phyloP scores from a whole-genome alignment of 2,888 invertebrate species.

The Nowickia ferox region DNA sequence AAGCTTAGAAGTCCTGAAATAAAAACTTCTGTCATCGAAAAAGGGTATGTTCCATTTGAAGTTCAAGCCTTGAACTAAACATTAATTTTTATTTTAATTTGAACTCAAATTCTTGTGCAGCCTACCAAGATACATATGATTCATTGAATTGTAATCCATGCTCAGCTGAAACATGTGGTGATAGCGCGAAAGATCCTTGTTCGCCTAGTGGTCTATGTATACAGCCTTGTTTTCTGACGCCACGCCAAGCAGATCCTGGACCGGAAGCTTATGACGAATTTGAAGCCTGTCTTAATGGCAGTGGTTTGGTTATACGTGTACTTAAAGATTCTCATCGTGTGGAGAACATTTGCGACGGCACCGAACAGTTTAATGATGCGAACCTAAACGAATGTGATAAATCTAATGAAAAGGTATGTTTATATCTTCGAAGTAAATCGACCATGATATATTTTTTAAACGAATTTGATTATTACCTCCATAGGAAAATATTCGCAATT shows the following conservation, averaged over 20 bases:
- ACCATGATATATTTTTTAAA: not conserved
- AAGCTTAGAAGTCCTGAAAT: conserved; percentile 17
- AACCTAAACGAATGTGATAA: conserved; percentile 72
- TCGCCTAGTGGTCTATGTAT: conserved; percentile 71
- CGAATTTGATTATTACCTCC: not conserved
- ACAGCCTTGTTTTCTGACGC: conserved; percentile 76
- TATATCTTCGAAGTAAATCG: not conserved
- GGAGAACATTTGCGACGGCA: conserved; percentile 78
- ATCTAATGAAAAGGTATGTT: conserved; percentile 64
- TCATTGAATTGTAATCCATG: conserved; percentile 68
- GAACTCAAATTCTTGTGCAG: not conserved
- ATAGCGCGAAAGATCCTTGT: conserved; percentile 71
- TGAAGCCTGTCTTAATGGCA: conserved; percentile 82
- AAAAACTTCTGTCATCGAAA: conserved; percentile 32
- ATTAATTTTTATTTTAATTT: not conserved
- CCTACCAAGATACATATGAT: conserved; percentile 58
- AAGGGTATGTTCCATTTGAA: conserved; percentile 76
- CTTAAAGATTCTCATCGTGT: conserved; percentile 81
- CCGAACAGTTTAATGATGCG: conserved; percentile 69
- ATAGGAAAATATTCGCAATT: conserved; percentile 61
- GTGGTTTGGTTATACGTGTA: conserved; percentile 81
- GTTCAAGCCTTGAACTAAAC: not conserved
- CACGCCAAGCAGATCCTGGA: conserved; percentile 76
- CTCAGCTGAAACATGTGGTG: conserved; percentile 50
- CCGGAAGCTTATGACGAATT: conserved; percentile 82